Conservation (phyloP, 2,113 vertebrate species). For the Felis catus region F.catus_Fca126_mat1.0 CM031413.1:41890501-41891000, state of each 20-base stretch:
- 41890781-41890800: neutral
- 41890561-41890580: neutral
- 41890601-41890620: neutral
- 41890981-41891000: no score
- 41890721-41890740: neutral
- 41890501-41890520: neutral
- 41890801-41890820: neutral
- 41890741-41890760: neutral
- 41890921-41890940: no score
- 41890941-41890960: no score
- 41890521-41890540: neutral
- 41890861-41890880: no score
- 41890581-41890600: neutral
- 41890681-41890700: neutral
- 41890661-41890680: neutral
- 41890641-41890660: neutral
- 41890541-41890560: neutral
- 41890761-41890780: neutral
- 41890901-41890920: no score
- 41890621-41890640: neutral
- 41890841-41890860: no score
- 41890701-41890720: neutral
- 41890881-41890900: no score
- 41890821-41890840: no score
- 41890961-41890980: no score